Base-by-base conservation (phyloP, 2,888 invertebrate species). In the Strigamia maritima region DNA sequence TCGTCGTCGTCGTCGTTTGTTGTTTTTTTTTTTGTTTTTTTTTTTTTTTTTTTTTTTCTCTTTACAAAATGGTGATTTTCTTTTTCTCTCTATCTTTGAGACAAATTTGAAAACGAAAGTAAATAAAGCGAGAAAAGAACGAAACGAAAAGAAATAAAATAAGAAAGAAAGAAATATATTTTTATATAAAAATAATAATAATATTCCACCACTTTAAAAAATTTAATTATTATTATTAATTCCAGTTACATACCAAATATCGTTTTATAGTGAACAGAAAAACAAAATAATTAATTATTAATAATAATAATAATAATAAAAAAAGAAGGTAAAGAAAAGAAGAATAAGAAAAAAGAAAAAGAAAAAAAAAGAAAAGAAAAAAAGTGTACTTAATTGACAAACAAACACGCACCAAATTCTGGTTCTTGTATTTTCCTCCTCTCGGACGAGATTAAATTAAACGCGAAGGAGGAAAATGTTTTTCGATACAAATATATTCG, bases 151-250 rank as follows among this genome's bases (percentile, higher is more conserved):
- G 2, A 16, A 49, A 10, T 16, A 7, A 49, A 49, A 12, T 49
- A 49, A 49, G 16, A 49, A 19, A 49, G 14, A n/a, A 60, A 70
- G 14, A 70, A 70, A 70, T n/a, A 14, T 44, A 19, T 54, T 19
- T n/a, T 54, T 54, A 54, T 54, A 54, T 54, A 54, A 54, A 54
- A 54, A 54, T 35, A 54, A 54, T 35, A 54, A 54, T 54, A 54
- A 70, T 70, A 70, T 70, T 70, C 70, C 70, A 70, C 70, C 70
- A 70, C 70, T 26, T 70, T 70, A 16, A 70, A 70, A 70, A 70
- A 70, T 70, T 70, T 70, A 70, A 70, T 28, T 70, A 28, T 70
- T 70, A 70, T 70, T 26, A 70, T 70, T 70, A 70, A 70, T 70
- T 70, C 28, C 70, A 70, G 70, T 70, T 70, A 70, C 70, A 28